A percentile compares a stretch with the other conserved stretches of the same genome.
Conservation (phyloP, 2,113 vertebrate species). For the Thunnus thynnus region DNA sequence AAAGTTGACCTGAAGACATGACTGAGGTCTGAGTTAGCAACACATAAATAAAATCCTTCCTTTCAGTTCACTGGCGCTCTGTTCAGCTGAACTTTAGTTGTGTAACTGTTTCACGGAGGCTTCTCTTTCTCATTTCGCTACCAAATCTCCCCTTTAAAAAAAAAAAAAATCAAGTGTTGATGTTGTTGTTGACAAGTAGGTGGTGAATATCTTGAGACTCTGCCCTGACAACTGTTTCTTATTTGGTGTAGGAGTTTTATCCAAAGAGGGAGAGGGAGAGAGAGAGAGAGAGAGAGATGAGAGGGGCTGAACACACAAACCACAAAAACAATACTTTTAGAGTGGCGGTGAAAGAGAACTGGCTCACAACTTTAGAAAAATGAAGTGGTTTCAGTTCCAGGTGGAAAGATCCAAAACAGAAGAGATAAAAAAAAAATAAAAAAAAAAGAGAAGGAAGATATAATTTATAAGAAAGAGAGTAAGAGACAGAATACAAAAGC, state of each 20-base stretch:
- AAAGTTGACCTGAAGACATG: not conserved
- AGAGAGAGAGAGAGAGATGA: no score
- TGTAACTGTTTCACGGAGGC: not conserved
- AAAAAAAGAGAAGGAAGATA: not conserved
- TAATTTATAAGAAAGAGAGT: not conserved
- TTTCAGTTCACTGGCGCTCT: not conserved
- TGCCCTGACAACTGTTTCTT: constrained; percentile 1
- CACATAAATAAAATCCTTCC: not conserved
- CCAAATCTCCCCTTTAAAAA: not conserved
- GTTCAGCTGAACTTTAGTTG: not conserved
- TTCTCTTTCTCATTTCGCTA: not conserved
- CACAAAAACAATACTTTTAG: not conserved
- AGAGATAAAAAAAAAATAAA: not conserved
- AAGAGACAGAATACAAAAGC: not conserved
- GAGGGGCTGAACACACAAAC: not conserved
- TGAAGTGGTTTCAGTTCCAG: not conserved
- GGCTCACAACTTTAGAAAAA: not conserved
- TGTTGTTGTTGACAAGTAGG: not conserved
- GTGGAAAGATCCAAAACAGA: not conserved
- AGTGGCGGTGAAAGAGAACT: not conserved
- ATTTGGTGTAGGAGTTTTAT: not conserved
- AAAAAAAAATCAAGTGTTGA: not conserved
- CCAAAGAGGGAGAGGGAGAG: not conserved
- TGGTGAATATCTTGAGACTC: not conserved
- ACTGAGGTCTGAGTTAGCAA: no score